Evolutionary conservation across 2,888 invertebrate species (phyloP).

Genomic region (Polylopha cassiicola): DNA sequence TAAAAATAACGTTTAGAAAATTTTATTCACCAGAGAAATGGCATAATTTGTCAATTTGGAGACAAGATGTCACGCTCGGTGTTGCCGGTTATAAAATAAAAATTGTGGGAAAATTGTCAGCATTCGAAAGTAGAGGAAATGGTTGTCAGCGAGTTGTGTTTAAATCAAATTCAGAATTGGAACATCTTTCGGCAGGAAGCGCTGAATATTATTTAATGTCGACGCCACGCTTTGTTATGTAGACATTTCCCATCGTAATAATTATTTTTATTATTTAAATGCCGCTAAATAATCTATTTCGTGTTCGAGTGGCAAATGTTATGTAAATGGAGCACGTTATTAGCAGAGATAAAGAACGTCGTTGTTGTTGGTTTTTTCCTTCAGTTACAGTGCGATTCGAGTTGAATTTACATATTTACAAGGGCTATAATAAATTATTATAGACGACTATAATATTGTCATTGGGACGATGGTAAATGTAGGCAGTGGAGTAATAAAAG

Average conservation of each 20-base stretch:
- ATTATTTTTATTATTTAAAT: constrained; percentile 34
- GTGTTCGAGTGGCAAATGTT: constrained; percentile 22
- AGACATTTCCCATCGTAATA: constrained; percentile 40
- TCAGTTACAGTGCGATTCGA: constrained; percentile 2
- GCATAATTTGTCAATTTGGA: constrained; percentile 47
- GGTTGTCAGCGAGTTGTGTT: constrained; percentile 61
- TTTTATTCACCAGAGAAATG: constrained; percentile 13
- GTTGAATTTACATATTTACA: too few species aligned
- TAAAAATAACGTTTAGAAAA: too few species aligned
- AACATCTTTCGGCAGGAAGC: constrained; percentile 71
- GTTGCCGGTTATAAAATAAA: constrained; percentile 43
- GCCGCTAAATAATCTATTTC: constrained; percentile 26
- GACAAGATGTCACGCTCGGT: constrained; percentile 33
- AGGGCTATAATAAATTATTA: too few species aligned
- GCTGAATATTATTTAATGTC: constrained; percentile 57
- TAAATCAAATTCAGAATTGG: constrained; percentile 75
- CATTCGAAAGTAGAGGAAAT: constrained; percentile 63
- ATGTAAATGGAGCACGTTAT: constrained; percentile 10
- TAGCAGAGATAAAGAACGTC: too few species aligned
- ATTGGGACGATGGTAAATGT: too few species aligned
- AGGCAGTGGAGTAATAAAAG: background rate
- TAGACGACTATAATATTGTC: too few species aligned
- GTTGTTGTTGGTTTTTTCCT: constrained; percentile 19
- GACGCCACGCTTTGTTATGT: constrained; percentile 46
- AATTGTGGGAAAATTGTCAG: constrained; percentile 47